Evolutionary conservation across 2,888 invertebrate genomes (phyloP).

Genomic region (Caenorhabditis imperialis): DNA sequence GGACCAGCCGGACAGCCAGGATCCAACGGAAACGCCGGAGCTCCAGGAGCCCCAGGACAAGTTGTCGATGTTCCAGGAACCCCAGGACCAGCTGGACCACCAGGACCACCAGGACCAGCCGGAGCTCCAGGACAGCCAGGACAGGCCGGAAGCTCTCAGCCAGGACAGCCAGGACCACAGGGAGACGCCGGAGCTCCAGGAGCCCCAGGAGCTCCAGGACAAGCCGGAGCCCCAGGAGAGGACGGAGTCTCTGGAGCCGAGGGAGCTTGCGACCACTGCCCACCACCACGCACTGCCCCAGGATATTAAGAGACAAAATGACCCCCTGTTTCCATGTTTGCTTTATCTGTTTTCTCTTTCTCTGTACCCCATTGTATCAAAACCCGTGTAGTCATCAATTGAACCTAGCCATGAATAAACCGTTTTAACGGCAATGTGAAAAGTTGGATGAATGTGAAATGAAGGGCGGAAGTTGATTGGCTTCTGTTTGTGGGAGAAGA

Average conservation of each 20-base stretch:
- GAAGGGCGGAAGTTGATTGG: conserved; percentile 34
- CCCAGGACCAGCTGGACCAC: conserved; percentile 67
- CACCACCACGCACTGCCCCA: conserved; percentile 60
- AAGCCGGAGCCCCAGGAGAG: conserved; percentile 63
- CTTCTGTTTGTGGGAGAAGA: conserved; percentile 18
- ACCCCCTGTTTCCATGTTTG: conserved; percentile 17
- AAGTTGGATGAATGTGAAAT: not conserved
- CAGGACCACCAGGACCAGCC: conserved; percentile 66
- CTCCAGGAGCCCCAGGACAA: conserved; percentile 64
- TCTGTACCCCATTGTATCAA: too few species aligned
- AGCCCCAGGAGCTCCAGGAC: conserved; percentile 68
- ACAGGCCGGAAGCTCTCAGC: conserved; percentile 64
- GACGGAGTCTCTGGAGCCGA: conserved; percentile 64
- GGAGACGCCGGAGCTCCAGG: conserved; percentile 68
- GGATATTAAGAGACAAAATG: conserved; percentile 52
- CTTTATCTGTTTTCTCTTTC: conserved; percentile 15
- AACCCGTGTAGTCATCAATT: too few species aligned
- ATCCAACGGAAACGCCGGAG: conserved; percentile 64
- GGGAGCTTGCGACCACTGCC: conserved; percentile 64
- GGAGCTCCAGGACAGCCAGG: conserved; percentile 68
- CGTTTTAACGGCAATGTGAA: too few species aligned
- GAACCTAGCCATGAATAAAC: too few species aligned
- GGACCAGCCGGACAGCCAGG: conserved; percentile 65
- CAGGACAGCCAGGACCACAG: conserved; percentile 65
- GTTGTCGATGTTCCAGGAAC: conserved; percentile 60